Evolutionary conservation across 1,140 invertebrate genomes (phyloP), one percentile per base, ranked within the genome.

Genomic region (Meloidogyne floridensis): DNA sequence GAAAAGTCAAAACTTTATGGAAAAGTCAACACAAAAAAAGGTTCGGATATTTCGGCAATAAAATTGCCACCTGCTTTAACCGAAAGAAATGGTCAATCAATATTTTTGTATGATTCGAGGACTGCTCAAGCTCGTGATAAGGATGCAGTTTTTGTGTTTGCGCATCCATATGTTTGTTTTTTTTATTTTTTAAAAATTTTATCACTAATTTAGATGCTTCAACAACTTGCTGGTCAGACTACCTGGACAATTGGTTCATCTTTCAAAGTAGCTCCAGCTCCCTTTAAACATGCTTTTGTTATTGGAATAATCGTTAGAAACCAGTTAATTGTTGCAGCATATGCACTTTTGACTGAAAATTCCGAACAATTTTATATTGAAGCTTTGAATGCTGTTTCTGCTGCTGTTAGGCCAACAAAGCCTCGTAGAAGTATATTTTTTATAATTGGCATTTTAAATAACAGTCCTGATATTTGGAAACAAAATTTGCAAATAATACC

Each of bases 91-190:
- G 72, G 72, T 13, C 43, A 74, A 54, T 74, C 72, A n/a, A 74
- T 74, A 6, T 54, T 74, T 15, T 13, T 74, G 13, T 74, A 74
- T 18, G 72, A 74, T 74, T 51, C 43, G 4, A 47, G 72, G 15
- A 15, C 53, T 47, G 53, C 18, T 5, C 18, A 18, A 0, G 15
- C 18, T 13, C 43, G n/a, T 54, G 72, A 74, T 54, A 47, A 47
- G 8, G n/a, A 6, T n/a, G 72, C 53, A 18, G 72, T 74, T 47
- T 54, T 74, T 11, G 18, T 74, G 0, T 74, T 74, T 74, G 72
- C 72, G n/a, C 72, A 74, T 54, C 72, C 72, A 5, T 54, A 74
- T 47, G 72, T 74, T 54, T n/a, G 53, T 18, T 74, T 74, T 47
- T 65, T 75, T 71, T 15, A 65, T 13, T 42, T 15, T 82, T 42